Percentiles rank a stretch among this genome's conserved stretches.
phyloP scores from a whole-genome alignment of 30 jellyfish, hydroid and myxozoan genomes.

The Hydractinia symbiolongicarpus region DNA sequence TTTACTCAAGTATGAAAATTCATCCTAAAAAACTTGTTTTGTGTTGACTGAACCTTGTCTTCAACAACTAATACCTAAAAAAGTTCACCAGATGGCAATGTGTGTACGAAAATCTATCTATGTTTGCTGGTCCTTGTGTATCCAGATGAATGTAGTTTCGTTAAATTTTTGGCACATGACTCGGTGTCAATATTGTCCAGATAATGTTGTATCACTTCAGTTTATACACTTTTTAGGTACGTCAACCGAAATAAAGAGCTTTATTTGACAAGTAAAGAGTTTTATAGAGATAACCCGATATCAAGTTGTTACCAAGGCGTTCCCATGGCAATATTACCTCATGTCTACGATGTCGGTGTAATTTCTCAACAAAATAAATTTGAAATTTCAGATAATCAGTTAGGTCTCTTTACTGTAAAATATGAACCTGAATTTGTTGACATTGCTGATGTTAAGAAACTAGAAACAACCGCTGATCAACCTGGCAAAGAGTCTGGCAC shows the following conservation, averaged over 20 bases:
- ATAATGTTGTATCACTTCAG: no score
- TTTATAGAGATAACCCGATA: neutral
- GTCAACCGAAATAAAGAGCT: neutral
- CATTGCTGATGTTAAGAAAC: neutral
- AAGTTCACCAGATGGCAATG: no score
- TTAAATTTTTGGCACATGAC: no score
- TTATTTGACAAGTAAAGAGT: neutral
- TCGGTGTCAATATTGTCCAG: no score
- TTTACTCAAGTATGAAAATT: no score
- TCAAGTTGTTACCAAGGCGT: neutral
- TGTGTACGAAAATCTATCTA: no score
- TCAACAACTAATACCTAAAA: no score
- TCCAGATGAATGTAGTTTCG: no score
- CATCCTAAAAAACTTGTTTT: no score
- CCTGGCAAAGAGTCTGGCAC: neutral
- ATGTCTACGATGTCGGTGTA: conserved; percentile 2
- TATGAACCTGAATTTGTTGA: neutral
- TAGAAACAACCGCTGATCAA: neutral
- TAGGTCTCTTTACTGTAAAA: conserved; percentile 1
- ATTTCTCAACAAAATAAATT: neutral
- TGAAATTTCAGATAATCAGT: neutral
- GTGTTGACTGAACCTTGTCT: no score
- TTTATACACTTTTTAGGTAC: neutral
- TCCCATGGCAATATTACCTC: neutral
- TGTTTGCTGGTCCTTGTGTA: no score